Conservation (phyloP, 1,140 invertebrate species). For the Brachionus paranguensis region DNA sequence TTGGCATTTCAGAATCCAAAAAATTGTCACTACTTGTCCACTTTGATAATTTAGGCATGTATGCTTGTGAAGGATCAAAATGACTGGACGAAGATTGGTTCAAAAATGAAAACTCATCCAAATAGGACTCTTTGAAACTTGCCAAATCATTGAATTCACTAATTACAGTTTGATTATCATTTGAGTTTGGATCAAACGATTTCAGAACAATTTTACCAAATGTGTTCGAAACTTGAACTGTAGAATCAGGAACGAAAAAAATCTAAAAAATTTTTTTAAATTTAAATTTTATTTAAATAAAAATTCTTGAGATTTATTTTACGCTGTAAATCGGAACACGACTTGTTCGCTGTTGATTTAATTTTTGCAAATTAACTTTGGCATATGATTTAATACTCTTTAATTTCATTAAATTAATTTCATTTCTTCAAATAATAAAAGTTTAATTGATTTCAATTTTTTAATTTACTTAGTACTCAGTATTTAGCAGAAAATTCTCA, state of each 20-base stretch:
- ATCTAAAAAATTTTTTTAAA: conserved; percentile 8
- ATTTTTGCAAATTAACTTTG: conserved; percentile 8
- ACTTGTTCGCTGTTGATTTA: conserved; percentile 17
- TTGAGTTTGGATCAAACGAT: conserved; percentile 20
- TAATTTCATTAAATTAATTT: conserved; percentile 25
- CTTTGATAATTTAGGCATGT: neutral
- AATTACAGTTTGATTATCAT: neutral
- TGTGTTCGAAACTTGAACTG: conserved; percentile 14
- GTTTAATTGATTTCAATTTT: neutral
- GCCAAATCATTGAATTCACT: conserved; percentile 4
- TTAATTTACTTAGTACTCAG: neutral
- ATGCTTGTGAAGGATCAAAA: neutral
- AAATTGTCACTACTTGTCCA: conserved; percentile 26
- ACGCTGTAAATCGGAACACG: conserved; percentile 38
- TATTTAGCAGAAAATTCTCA: conserved; percentile 24
- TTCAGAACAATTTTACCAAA: conserved; percentile 37
- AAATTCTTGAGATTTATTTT: neutral
- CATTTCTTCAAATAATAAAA: conserved; percentile 3
- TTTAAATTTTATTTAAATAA: neutral
- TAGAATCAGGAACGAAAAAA: conserved; percentile 37
- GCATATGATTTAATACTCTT: conserved; percentile 34
- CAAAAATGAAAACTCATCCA: neutral
- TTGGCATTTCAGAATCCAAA: neutral
- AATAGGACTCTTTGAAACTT: neutral
- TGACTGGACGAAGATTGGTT: neutral